Percentiles rank a stretch among this genome's conserved stretches.
phyloP scores from a whole-genome alignment of 2,888 invertebrate genomes.

The Thalpophila matura region DNA sequence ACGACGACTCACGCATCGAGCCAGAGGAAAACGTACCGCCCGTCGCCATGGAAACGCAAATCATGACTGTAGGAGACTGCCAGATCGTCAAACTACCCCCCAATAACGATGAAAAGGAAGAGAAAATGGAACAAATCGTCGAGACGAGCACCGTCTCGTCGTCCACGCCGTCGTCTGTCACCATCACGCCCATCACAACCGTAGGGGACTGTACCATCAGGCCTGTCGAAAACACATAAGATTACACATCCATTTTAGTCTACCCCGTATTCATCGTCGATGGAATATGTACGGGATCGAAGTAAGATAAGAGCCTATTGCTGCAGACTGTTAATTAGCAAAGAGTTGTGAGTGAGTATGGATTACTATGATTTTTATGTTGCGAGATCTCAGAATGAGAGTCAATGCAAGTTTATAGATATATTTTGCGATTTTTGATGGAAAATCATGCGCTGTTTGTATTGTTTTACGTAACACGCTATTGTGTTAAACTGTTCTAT shows the following conservation, averaged over 20 bases:
- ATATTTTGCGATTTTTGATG: slow-evolving; percentile 48
- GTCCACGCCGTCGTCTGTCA: slow-evolving; percentile 81
- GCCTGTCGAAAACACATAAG: slow-evolving; percentile 85
- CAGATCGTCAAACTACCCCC: slow-evolving; percentile 87
- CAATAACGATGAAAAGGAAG: slow-evolving; percentile 76
- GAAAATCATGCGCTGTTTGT: slow-evolving; percentile 30
- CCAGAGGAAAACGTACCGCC: slow-evolving; percentile 80
- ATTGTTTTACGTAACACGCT: slow-evolving; percentile 33
- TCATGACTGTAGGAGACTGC: slow-evolving; percentile 89
- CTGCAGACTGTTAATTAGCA: slow-evolving; percentile 50
- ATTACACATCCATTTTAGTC: slow-evolving; percentile 64
- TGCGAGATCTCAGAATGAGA: slow-evolving; percentile 57
- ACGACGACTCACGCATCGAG: slow-evolving; percentile 81
- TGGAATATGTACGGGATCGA: slow-evolving; percentile 13
- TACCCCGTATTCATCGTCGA: slow-evolving; percentile 70
- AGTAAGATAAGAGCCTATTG: slow-evolving; percentile 40
- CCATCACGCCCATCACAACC: slow-evolving; percentile 86
- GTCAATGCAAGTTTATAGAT: slow-evolving; percentile 55
- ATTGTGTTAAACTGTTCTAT: slow-evolving; percentile 40
- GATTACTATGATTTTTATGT: slow-evolving; percentile 35
- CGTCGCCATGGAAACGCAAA: slow-evolving; percentile 82
- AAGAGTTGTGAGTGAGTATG: slow-evolving; percentile 40
- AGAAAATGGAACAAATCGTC: slow-evolving; percentile 71
- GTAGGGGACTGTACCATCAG: slow-evolving; percentile 89
- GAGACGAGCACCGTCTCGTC: slow-evolving; percentile 70